Percentiles rank a stretch among this genome's conserved stretches.
Conservation (phyloP, 1,140 invertebrate species). For the Probaryconus sp. region DNA sequence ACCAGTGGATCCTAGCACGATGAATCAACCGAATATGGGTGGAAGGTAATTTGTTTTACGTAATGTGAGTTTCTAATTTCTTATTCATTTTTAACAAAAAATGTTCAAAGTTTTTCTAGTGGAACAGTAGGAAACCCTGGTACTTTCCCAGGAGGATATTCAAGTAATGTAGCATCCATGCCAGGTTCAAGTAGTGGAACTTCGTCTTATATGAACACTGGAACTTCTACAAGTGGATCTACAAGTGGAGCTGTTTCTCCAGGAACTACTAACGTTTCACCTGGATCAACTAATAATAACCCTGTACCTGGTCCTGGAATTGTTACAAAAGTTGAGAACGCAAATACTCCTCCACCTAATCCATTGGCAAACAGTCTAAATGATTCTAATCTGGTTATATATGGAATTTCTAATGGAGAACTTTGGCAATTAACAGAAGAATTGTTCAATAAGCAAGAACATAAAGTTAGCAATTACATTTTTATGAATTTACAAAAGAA, state of each 20-base stretch:
- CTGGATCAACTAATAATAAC: conserved; percentile 18
- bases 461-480: conserved; percentile 65
- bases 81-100: no score
- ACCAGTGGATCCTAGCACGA: conserved; percentile 19
- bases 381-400: conserved; percentile 36
- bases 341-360: conserved; percentile 6
- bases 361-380: conserved; percentile 19
- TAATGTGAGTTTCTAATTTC: no score
- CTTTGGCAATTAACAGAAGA: conserved; percentile 70
- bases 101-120: no score
- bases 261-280: conserved; percentile 12
- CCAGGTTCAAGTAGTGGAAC: background rate
- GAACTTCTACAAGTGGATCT: conserved; percentile 1
- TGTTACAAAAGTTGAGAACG: conserved; percentile 15
- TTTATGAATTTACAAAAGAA: conserved; percentile 71
- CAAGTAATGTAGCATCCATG: no score
- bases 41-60: no score
- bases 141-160: no score
- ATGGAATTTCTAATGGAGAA: conserved; percentile 67
- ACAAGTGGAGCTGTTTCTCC: conserved; percentile 2
- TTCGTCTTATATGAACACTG: background rate
- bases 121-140: no score
- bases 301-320: conserved; percentile 42
- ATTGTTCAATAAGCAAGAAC: conserved; percentile 70
- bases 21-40: conserved; percentile 23